Base-by-base conservation (phyloP, 2,797 vertebrate species). In the Antennarius maculatus region DNA sequence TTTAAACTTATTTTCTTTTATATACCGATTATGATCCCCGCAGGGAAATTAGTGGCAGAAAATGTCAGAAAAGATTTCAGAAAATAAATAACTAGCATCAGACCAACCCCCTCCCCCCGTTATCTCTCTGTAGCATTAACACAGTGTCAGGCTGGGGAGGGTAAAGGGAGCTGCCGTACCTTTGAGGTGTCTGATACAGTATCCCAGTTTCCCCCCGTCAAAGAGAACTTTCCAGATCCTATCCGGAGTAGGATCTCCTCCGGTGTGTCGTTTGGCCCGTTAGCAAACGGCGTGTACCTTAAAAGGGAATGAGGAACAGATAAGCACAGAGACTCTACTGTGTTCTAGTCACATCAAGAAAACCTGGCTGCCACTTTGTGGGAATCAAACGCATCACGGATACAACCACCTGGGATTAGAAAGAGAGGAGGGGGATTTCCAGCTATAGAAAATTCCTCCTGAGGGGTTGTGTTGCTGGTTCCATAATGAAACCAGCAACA, bases 201-300 rank as follows among this genome's bases (percentile, higher is more conserved):
- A 79, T 99, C 97, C 97, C 97, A 99, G 92, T 98, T 98, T 70
- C 97, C 97, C 78, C 97, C 97, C 17, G 92, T 97, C 80, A 98
- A 88, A 39, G 95, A 96, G 87, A 99, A 99, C 71, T 97, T 98
- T 56, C 97, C 97, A 68, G 96, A 98, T 74, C 97, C 96, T 89
- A 98, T 98, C 72, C 94, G 94, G 48, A 97, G 91, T 23, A 99
- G 91, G 84, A 99, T 99, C 90, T 99, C 97, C 84, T 98, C 97
- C 31, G 97, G 97, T 41, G 97, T 99, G 89, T 99, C 97, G 29
- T 97, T 98, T 77, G 97, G 96, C 53, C 97, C 97, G 61, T 98
- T 98, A 69, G 97, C 96, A 74, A 99, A 98, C 7, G 97, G 97
- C 28, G 96, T 99, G 86, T 96, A 98, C 74, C 97, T 98, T 89